Percentiles rank a stretch among this genome's conserved stretches.
Conservation (phyloP, 2,113 vertebrate genomes). For the Cricetomys ansorgei region DNA sequence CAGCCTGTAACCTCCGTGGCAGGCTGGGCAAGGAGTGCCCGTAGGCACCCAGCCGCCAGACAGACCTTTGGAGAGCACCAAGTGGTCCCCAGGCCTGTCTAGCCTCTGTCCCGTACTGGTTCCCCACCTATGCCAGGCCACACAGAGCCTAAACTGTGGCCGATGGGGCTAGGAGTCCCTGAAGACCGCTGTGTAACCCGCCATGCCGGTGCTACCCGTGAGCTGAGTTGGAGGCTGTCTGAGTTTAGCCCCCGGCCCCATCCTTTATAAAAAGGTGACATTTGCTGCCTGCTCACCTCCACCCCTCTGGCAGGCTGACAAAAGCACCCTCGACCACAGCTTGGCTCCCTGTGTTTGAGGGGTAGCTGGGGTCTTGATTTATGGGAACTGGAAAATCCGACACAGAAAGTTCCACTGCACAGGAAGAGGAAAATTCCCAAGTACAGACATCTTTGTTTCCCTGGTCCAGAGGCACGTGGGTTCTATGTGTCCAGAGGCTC, state of each 20-base stretch:
- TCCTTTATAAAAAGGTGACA: conserved; percentile 56
- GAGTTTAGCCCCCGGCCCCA: background rate
- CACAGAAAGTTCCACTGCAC: conserved; percentile 85
- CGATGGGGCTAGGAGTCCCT: background rate
- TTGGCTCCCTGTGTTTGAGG: conserved; percentile 79
- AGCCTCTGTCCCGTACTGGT: background rate
- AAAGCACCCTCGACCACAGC: conserved; percentile 71
- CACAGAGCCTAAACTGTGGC: background rate
- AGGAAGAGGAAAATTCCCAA: conserved; percentile 80
- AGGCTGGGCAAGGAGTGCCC: fast-evolving
- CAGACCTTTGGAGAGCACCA: background rate
- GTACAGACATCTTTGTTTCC: conserved; percentile 83
- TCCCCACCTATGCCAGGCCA: fast-evolving
- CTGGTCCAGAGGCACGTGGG: conserved; percentile 72
- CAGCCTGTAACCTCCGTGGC: background rate
- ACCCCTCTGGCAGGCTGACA: conserved; percentile 72
- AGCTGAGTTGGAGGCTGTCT: background rate
- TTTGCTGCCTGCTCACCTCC: conserved; percentile 70
- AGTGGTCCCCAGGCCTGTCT: background rate
- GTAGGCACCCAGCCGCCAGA: fast-evolving
- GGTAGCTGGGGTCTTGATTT: conserved; percentile 84
- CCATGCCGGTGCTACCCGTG: fast-evolving
- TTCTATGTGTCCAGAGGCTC: conserved; percentile 66
- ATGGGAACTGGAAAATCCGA: conserved; percentile 83
- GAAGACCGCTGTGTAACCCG: background rate